Base-by-base conservation (phyloP, 2,888 invertebrate genomes). In the Poecilobothrus nobilitatus region DNA sequence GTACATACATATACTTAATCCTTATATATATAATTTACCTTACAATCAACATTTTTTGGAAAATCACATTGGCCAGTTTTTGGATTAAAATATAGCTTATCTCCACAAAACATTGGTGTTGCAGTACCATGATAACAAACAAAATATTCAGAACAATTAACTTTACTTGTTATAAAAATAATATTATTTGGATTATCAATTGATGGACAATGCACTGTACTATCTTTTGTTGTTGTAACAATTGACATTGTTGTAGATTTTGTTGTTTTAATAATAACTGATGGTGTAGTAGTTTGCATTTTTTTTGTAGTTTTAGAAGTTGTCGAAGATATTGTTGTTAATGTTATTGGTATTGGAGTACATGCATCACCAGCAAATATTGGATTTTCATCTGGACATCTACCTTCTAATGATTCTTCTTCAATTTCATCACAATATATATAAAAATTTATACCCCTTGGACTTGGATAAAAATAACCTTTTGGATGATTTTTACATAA, bases 131-230 rank as follows among this genome's bases (percentile, higher is more conserved):
- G 75, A 68, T 76, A 78, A 69, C 80, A 80, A 37, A 80, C 72
- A 66, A 73, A 80, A 68, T 79, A 80, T 34, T 78, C 75, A 0
- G 76, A 73, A 70, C 80, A 80, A 61, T 77, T 76, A 8, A 74
- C 73, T 0, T 72, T 69, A 70, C 76, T 75, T 10, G 77, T 68
- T 8, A 79, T 44, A 34, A 78, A 74, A 9, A 76, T 75, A 3
- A 78, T 74, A 41, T 74, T 73, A 9, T 69, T 68, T 3, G 74
- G 74, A 70, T 75, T 73, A 67, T 79, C 79, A 1, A 71, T 37
- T 0, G 65, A 18, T 0, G 79, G 79, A 63, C 80, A 80, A 5
- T 1, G 41, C 3, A 44, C 33, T 62, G 64, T 20, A 12, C 34
- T 62, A 22, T 69, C 64, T 7, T 66, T 44, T 8, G 63, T 62